A percentile compares a stretch with the other conserved stretches of the same genome.
Conservation (phyloP, 1,140 invertebrate species). For the Periplaneta americana region DNA sequence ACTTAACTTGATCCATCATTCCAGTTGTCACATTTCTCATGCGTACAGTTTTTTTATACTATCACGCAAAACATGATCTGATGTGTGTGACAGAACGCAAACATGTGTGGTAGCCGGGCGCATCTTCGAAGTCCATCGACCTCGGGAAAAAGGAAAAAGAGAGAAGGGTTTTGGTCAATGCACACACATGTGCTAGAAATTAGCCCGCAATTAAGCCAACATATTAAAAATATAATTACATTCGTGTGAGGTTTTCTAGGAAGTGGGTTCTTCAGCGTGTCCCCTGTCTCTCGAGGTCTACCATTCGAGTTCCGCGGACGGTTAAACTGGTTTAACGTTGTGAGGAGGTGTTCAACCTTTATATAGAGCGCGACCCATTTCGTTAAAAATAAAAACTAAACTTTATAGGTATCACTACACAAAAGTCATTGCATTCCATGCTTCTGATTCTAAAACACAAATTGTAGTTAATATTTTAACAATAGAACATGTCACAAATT, state of each 20-base stretch:
- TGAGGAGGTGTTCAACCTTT: too few relatives aligned
- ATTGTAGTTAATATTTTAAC: too few relatives aligned
- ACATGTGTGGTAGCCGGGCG: background rate
- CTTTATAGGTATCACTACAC: too few relatives aligned
- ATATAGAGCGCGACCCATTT: too few relatives aligned
- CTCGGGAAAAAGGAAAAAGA: too few relatives aligned
- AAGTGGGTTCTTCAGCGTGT: background rate
- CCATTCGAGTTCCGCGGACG: background rate
- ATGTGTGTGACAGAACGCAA: background rate
- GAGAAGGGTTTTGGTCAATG: too few relatives aligned
- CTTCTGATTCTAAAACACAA: too few relatives aligned
- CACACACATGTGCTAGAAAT: background rate
- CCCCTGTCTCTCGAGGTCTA: too few relatives aligned
- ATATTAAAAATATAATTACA: background rate
- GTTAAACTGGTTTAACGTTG: too few relatives aligned
- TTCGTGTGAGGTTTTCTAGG: background rate
- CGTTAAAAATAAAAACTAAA: too few relatives aligned
- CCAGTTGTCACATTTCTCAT: background rate
- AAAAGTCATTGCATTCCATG: too few relatives aligned
- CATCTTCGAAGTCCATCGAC: background rate
- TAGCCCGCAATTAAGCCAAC: background rate
- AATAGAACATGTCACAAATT: too few relatives aligned
- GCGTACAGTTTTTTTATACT: background rate
- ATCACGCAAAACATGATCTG: background rate
- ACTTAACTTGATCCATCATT: background rate